These are phyloP conservation scores for Embiotoca jacksoni DNA, from an alignment of 2,113 vertebrate genomes.

Conservation along the genomic window DNA sequence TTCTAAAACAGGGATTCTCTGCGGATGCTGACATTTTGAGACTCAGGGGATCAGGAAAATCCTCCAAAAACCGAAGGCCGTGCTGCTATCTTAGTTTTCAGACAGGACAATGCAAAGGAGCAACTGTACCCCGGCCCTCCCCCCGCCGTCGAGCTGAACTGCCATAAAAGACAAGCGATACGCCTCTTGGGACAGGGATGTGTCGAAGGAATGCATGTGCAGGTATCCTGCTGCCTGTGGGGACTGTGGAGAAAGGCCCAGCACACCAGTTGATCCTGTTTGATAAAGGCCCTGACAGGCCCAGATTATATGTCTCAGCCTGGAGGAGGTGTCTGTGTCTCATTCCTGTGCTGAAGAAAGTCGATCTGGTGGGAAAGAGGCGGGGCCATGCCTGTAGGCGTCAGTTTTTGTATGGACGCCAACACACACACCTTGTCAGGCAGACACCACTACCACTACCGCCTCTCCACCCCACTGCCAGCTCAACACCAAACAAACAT, in stretches of 20 bases:
- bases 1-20: conserved; percentile 17
- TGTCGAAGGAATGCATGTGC: conserved; percentile 76
- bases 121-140: conserved; percentile 53
- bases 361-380: conserved; percentile 82
- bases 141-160: conserved; percentile 37
- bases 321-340: conserved; percentile 78
- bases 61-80: conserved; percentile 42
- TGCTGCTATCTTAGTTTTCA: conserved; percentile 61
- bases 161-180: conserved; percentile 78
- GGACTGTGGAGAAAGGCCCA: conserved; percentile 71
- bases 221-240: conserved; percentile 74
- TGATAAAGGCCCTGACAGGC: conserved; percentile 81
- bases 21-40: conserved; percentile 47
- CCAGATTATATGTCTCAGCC: conserved; percentile 81
- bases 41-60: conserved; percentile 38
- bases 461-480: conserved; percentile 14
- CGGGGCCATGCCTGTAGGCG: conserved; percentile 72
- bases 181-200: conserved; percentile 74
- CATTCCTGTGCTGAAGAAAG: conserved; percentile 80
- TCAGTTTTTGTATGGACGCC: conserved; percentile 67
- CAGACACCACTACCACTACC: conserved; percentile 43
- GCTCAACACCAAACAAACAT: conserved; percentile 63
- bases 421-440: conserved; percentile 64
- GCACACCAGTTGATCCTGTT: conserved; percentile 76
- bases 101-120: conserved; percentile 66